phyloP scores from a whole-genome alignment of 2,888 invertebrate genomes.

The Patella caerulea region DNA sequence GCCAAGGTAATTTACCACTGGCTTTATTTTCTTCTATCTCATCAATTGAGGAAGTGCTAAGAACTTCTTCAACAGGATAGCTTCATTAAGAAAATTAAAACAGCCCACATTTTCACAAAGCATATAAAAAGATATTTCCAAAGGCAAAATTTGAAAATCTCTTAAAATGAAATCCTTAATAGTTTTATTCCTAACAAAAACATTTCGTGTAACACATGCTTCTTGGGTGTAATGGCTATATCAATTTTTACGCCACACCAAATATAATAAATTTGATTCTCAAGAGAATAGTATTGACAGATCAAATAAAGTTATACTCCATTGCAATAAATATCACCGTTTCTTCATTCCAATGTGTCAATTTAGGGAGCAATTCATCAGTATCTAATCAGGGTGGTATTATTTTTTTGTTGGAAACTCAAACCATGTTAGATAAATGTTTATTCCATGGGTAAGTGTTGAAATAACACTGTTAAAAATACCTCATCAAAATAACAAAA shows the following conservation, averaged over 20 bases:
- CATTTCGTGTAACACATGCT: background rate
- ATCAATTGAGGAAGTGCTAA: background rate
- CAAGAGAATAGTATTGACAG: background rate
- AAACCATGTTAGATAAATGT: too few relatives aligned
- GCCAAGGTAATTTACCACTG: constrained; percentile 22
- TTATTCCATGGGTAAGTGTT: too few relatives aligned
- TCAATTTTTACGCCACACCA: background rate
- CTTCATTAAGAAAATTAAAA: too few relatives aligned
- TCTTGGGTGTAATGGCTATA: background rate
- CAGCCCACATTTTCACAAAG: constrained; percentile 8
- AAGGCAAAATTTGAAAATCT: constrained; percentile 11
- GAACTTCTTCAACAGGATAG: too few relatives aligned
- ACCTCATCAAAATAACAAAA: too few relatives aligned
- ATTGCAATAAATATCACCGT: background rate
- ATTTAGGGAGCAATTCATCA: background rate
- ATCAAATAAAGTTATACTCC: constrained; percentile 9
- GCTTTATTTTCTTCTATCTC: constrained; percentile 3
- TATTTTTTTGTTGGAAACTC: too few relatives aligned
- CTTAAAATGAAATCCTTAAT: constrained; percentile 4
- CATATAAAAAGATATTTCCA: background rate
- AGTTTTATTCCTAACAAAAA: background rate
- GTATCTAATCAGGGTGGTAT: background rate
- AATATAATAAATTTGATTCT: constrained; percentile 9
- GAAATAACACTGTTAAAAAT: too few relatives aligned
- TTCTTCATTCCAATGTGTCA: background rate